These are phyloP conservation scores for Myocastor coypus DNA, from an alignment of 2,113 vertebrate species.

Conservation along the genomic window DNA sequence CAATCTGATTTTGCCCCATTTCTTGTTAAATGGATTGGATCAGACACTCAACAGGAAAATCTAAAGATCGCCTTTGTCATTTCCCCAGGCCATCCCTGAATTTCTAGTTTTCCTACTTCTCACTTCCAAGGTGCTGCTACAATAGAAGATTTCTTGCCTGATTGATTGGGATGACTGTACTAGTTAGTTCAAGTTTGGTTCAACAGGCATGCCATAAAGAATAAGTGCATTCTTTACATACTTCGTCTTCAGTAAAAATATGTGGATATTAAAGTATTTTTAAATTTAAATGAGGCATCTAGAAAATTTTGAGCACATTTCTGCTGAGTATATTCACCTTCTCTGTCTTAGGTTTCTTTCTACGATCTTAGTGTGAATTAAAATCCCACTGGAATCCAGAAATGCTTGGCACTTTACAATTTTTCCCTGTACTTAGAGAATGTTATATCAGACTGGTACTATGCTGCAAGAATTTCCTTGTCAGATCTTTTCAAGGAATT, in stretches of 20 bases:
- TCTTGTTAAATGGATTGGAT: not conserved
- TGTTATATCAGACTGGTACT: not conserved
- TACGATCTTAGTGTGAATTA: not conserved
- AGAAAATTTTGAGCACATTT: not conserved
- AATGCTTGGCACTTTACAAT: not conserved
- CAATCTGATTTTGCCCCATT: not conserved
- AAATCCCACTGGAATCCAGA: not conserved
- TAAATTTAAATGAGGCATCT: constrained; percentile 32
- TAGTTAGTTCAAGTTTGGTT: not conserved
- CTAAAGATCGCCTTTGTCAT: not conserved
- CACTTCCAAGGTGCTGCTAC: not conserved
- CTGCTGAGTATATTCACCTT: constrained; percentile 10
- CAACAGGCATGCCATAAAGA: not conserved
- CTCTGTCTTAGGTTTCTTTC: constrained; percentile 25
- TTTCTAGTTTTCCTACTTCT: not conserved
- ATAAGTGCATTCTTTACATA: not conserved
- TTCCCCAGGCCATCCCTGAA: not conserved
- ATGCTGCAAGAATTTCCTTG: not conserved
- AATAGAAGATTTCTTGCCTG: not conserved
- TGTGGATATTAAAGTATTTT: not conserved
- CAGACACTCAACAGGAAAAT: not conserved
- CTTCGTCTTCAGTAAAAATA: constrained; percentile 37
- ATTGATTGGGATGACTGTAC: not conserved
- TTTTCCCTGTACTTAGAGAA: not conserved
- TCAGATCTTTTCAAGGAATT: constrained; percentile 23